Percentiles rank a stretch among this genome's conserved stretches.
These are phyloP conservation scores for Bradypodion pumilum DNA, from an alignment of 2,797 vertebrate species.

Conservation along the genomic window DNA sequence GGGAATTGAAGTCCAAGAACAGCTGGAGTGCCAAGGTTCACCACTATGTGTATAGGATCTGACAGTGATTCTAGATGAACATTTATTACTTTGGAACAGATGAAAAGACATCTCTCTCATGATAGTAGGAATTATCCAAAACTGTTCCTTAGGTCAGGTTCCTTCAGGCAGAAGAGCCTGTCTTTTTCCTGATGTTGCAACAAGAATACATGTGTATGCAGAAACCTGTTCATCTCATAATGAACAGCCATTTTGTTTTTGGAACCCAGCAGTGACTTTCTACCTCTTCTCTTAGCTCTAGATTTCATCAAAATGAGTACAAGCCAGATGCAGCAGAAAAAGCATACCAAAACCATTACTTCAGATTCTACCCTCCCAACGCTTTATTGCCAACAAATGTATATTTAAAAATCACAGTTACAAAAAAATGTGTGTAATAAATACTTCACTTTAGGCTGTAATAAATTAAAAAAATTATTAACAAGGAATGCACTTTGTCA, in stretches of 20 bases:
- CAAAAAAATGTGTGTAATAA: slow-evolving; percentile 86
- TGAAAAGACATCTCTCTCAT: neutral
- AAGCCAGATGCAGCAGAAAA: neutral
- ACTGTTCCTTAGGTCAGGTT: neutral
- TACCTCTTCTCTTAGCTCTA: neutral
- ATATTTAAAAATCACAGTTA: slow-evolving; percentile 75
- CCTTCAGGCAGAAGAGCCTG: neutral
- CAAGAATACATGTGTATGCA: neutral
- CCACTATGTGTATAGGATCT: neutral
- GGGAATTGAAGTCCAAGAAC: no score
- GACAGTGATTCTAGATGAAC: neutral
- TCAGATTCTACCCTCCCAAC: slow-evolving; percentile 58
- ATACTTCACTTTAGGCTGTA: slow-evolving; percentile 94
- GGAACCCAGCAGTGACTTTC: neutral
- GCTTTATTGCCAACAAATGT: slow-evolving; percentile 80
- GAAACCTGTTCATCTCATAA: neutral
- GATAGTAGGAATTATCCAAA: neutral
- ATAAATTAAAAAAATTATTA: slow-evolving; percentile 91
- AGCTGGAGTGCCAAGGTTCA: no score
- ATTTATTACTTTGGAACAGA: neutral
- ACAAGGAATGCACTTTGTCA: slow-evolving; percentile 84
- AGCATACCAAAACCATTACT: neutral
- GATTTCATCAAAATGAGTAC: neutral
- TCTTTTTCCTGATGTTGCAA: neutral
- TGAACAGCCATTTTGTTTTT: neutral